Base-by-base conservation (phyloP, 1,140 invertebrate species). In the Drosophila nannoptera region DNA sequence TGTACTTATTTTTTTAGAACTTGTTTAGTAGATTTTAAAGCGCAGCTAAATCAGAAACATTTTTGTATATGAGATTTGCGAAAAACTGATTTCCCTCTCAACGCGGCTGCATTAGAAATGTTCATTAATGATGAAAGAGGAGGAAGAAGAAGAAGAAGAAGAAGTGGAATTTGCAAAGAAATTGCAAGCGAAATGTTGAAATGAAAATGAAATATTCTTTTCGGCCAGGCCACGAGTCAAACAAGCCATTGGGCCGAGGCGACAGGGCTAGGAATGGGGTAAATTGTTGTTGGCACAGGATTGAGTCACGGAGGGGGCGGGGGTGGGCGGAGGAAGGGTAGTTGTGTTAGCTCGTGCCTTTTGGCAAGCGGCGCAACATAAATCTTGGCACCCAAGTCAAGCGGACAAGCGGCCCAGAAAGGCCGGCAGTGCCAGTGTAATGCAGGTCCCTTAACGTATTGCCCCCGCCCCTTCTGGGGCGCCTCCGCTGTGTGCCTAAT, bases 121-220 rank as follows among this genome's bases (percentile, higher is more conserved):
- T 22, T 22, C 22, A 22, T 22, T 22, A 22, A 22, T 22, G 22
- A 11, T 7, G 11, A 36, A 0, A 36, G 56, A 40, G 56, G 32
- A 48, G 42, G 48, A 49, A 48, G 62, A 14, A 8, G 11, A 35
- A 7, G 9, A 31, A 7, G 22, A 7, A 33, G 31, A 14, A 29
- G 5, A 52, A 68, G 63, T 43, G 68, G 49, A 31, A 32, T 14
- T 33, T 42, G 55, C 22, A 66, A 48, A 50, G 56, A 64, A 4
- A 9, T 11, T 11, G 7, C 22, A 45, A 72, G 69, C 67, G 56
- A 14, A 53, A 75, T 69, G 48, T 71, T 56, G 67, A 83, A 46
- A 71, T 64, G 73, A 76, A 83, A 67, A 65, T 84, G 62, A 61
- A 75, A 83, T 80, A 84, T 84, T 66, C 84, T 65, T 84, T 84